Evolutionary conservation across 2,888 invertebrate genomes (phyloP), one percentile per base, ranked within the genome.

Genomic region (Synanthedon andrenaeformis): DNA sequence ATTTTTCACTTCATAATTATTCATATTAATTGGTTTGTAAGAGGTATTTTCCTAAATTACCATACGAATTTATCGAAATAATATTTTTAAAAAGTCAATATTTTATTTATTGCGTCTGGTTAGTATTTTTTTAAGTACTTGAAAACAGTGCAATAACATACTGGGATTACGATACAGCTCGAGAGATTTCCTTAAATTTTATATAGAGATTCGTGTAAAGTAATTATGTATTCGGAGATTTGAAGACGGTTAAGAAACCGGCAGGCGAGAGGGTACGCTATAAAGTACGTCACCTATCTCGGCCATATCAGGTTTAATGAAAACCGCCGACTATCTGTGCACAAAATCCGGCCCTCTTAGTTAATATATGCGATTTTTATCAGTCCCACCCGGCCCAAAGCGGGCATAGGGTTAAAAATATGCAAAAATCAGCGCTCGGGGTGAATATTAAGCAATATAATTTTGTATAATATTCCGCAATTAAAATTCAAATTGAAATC

Each of bases 401-500:
- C 54, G 62, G 63, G 61, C 62, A 54, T 72, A 72, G 82, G 81
- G 84, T 82, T 79, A 80, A 81, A 83, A 83, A 77, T 83, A 84
- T 86, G 85, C 84, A 85, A 84, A 86, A 86, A 84, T 85, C 80
- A 75, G 67, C 70, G 72, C 74, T 71, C 70, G 74, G 86, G 84
- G 85, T 84, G 87, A 85, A 84, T 86, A 84, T 85, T 78, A 87
- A 87, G 79, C 70, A 81, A 85, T 82, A 83, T 85, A 80, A 84
- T 85, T 83, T 82, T 82, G 79, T 80, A 80, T 84, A 86, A 88
- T 88, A 88, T 87, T 84, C 81, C 72, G 67, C 86, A 85, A 88
- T 88, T 88, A 88, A 88, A 85, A 86, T 88, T 87, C 79, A 88
- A 88, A 88, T 88, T 88, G 88, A 88, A 88, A 88, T 86, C 88